Percentiles rank a stretch among this genome's conserved stretches.
phyloP scores from a whole-genome alignment of 2,113 vertebrate species.

The Otus sunia region DNA sequence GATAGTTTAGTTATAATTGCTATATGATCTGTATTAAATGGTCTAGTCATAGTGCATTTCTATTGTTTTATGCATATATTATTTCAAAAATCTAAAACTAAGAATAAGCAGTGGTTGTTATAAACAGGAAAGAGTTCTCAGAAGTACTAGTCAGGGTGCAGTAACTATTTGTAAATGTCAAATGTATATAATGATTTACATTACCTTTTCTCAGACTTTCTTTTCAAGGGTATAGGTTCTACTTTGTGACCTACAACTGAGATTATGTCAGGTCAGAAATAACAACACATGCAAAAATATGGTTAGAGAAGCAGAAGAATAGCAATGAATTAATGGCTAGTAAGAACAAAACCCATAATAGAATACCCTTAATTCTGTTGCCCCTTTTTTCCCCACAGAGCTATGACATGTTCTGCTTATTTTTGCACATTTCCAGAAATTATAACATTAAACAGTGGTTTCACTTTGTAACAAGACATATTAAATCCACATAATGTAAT shows the following conservation, averaged over 20 bases:
- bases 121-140: not conserved
- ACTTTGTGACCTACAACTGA: not conserved
- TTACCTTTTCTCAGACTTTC: not conserved
- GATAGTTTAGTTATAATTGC: not conserved
- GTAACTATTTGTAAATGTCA: not conserved
- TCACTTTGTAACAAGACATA: not conserved
- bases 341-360: not conserved
- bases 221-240: not conserved
- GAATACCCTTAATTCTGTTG: not conserved
- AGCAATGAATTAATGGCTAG: not conserved
- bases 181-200: not conserved
- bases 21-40: not conserved
- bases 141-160: not conserved
- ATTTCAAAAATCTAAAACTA: not conserved
- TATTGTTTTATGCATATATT: not conserved
- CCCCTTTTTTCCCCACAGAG: not conserved
- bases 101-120: not conserved
- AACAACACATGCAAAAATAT: not conserved
- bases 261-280: not conserved
- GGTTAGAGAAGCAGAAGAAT: not conserved
- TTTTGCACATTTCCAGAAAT: not conserved
- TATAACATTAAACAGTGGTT: not conserved
- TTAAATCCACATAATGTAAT: not conserved
- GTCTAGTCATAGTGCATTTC: not conserved
- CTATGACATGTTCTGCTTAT: not conserved